These are phyloP conservation scores for Pheosia tremula DNA, from an alignment of 2,888 invertebrate genomes.

Conservation along the genomic window DNA sequence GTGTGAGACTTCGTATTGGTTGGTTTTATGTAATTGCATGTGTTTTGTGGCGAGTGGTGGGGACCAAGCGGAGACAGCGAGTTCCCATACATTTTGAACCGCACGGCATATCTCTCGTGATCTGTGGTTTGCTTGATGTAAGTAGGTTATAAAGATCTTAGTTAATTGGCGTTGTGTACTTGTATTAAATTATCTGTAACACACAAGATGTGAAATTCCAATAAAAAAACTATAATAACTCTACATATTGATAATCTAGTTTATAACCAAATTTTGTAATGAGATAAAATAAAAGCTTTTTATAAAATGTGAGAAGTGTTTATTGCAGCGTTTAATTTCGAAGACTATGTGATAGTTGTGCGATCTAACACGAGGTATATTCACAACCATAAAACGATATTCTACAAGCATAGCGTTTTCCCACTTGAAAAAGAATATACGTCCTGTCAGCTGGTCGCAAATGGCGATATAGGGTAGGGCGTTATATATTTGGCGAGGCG, in stretches of 20 bases:
- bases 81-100: no score
- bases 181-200: no score
- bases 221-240: not conserved
- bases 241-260: not conserved
- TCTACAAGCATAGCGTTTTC: conserved; percentile 1
- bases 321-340: conserved; percentile 20
- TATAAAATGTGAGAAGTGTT: conserved; percentile 32
- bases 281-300: conserved; percentile 28
- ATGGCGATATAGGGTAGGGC: no score
- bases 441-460: no score
- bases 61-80: no score
- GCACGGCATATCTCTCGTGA: not conserved
- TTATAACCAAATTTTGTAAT: conserved; percentile 7
- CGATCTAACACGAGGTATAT: conserved; percentile 17
- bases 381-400: conserved; percentile 34
- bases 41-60: no score
- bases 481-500: no score
- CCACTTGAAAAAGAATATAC: not conserved
- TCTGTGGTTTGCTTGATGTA: not conserved
- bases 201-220: no score
- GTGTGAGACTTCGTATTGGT: no score
- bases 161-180: no score
- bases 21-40: no score
- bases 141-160: no score
- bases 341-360: conserved; percentile 28